Evolutionary conservation across 2,797 vertebrate species (phyloP).

Genomic region (Sebastes cheni): DNA sequence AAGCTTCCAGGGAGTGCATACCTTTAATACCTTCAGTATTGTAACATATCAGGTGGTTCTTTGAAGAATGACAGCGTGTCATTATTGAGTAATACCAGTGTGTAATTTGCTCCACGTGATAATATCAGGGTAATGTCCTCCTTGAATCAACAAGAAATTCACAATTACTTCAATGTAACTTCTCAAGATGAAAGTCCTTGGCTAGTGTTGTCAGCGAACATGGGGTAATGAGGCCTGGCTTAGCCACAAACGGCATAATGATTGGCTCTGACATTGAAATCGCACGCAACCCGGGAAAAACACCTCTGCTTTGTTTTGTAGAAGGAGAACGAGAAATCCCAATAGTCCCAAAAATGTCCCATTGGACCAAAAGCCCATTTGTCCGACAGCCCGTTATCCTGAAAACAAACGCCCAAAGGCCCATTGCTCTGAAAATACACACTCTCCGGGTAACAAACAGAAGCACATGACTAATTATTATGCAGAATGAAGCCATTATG

Average conservation of each 20-base stretch:
- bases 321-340: background rate
- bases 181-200: background rate
- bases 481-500: background rate
- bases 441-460: no score
- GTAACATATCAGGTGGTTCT: background rate
- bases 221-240: slow-evolving; percentile 6
- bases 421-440: no score
- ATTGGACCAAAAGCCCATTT: no score
- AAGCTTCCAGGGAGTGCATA: background rate
- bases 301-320: background rate
- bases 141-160: slow-evolving; percentile 10
- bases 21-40: background rate
- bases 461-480: no score
- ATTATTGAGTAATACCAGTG: background rate
- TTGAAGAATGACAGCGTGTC: background rate
- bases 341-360: no score
- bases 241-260: slow-evolving; percentile 23
- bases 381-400: no score
- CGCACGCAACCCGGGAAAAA: background rate
- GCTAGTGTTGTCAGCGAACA: background rate
- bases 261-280: slow-evolving; percentile 22
- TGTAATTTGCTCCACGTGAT: background rate
- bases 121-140: slow-evolving; percentile 3
- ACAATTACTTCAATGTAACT: slow-evolving; percentile 6
- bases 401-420: no score